These are phyloP conservation scores for Dryas iulia DNA, from an alignment of 1,140 invertebrate species.

Conservation along the genomic window DNA sequence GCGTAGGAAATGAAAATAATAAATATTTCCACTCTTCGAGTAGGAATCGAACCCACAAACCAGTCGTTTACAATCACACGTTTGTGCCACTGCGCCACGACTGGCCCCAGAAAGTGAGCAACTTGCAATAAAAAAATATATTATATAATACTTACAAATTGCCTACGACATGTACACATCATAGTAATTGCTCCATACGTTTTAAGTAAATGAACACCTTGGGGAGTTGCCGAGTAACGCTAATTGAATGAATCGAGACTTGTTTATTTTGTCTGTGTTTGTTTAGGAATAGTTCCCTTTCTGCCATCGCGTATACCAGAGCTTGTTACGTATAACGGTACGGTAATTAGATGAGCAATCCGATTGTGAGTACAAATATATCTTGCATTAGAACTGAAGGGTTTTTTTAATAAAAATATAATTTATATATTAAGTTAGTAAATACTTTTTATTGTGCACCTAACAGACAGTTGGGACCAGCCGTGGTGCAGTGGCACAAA, in stretches of 20 bases:
- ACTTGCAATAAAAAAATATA: too few relatives aligned
- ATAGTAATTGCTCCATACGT: slow-evolving; percentile 18
- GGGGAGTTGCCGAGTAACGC: slow-evolving; percentile 22
- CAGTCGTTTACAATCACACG: too few relatives aligned
- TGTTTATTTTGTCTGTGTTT: slow-evolving; percentile 32
- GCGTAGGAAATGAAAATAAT: too few relatives aligned
- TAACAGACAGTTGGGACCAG: too few relatives aligned
- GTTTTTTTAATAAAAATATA: too few relatives aligned
- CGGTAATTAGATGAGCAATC: slow-evolving; percentile 21
- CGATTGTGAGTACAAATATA: slow-evolving; percentile 10
- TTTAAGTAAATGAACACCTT: slow-evolving; percentile 32
- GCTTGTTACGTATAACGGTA: slow-evolving; percentile 29
- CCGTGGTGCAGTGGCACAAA: too few relatives aligned
- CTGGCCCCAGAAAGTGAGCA: too few relatives aligned
- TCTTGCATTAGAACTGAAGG: not conserved
- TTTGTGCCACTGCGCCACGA: too few relatives aligned
- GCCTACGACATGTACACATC: not conserved
- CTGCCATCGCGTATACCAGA: not conserved
- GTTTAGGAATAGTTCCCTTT: slow-evolving; percentile 29
- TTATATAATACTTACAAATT: not conserved
- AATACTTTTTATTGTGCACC: too few relatives aligned
- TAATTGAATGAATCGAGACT: slow-evolving; percentile 32
- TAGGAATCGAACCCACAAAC: too few relatives aligned
- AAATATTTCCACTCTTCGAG: too few relatives aligned
- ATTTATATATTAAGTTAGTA: too few relatives aligned